A percentile compares a stretch with the other conserved stretches of the same genome.
Conservation (phyloP, 2,113 vertebrate genomes). For the Percopsis transmontana region DNA sequence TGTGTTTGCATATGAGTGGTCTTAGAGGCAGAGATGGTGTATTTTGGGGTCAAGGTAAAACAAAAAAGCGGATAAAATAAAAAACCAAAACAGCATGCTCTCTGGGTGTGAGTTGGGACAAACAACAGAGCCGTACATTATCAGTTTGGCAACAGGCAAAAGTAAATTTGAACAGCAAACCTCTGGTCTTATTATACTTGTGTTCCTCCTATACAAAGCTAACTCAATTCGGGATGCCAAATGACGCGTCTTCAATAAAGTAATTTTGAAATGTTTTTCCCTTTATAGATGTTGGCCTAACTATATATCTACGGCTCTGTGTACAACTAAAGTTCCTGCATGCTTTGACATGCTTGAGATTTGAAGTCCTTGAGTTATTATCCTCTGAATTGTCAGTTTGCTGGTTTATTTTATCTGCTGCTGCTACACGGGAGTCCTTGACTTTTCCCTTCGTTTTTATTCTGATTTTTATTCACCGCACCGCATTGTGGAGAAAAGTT, state of each 20-base stretch:
- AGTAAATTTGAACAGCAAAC: conserved; percentile 1
- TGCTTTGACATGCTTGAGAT: conserved; percentile 56
- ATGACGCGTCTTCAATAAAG: not conserved
- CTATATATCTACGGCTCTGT: conserved; percentile 59
- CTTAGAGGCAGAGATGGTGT: conserved; percentile 55
- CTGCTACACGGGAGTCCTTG: conserved; percentile 4
- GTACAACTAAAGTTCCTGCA: conserved; percentile 57
- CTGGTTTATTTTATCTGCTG: too few relatives aligned
- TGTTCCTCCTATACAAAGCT: not conserved
- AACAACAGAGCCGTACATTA: conserved; percentile 56
- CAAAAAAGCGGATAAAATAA: conserved; percentile 37
- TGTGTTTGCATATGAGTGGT: conserved; percentile 24
- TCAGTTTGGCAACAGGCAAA: conserved; percentile 55
- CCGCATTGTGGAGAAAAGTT: conserved; percentile 5
- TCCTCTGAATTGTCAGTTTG: conserved; percentile 30
- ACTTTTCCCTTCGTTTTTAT: conserved; percentile 2
- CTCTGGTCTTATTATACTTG: not conserved
- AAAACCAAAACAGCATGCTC: conserved; percentile 56
- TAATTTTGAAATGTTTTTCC: not conserved
- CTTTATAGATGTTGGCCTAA: conserved; percentile 41
- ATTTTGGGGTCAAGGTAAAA: conserved; percentile 59
- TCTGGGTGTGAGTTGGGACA: conserved; percentile 34
- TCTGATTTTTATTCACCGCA: conserved; percentile 31
- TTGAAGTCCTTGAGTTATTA: conserved; percentile 26
- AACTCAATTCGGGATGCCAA: conserved; percentile 5